phyloP scores from a whole-genome alignment of 2,888 invertebrate genomes.

The Xanthorhoe designata region DNA sequence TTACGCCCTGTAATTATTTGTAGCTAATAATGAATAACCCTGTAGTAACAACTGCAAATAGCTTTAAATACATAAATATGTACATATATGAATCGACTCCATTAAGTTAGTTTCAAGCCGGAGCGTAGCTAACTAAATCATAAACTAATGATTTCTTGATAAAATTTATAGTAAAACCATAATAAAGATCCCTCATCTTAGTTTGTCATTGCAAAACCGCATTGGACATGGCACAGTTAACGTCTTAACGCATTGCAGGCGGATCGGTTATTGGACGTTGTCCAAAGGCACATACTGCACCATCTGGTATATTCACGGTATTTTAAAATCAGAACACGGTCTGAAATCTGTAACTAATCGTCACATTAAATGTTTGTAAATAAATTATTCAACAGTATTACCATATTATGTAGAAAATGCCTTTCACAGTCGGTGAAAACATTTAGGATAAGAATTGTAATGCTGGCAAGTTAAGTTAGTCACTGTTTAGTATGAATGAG shows the following conservation, averaged over 20 bases:
- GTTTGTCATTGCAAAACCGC: constrained; percentile 18
- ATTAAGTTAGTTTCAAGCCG: background rate
- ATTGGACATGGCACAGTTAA: constrained; percentile 17
- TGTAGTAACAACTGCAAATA: background rate
- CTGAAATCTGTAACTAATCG: constrained; percentile 6
- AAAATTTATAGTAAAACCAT: constrained; percentile 7
- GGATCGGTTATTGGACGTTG: constrained; percentile 15
- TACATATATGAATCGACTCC: background rate
- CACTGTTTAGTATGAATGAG: constrained; percentile 64
- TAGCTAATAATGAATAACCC: no score
- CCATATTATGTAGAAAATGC: constrained; percentile 49
- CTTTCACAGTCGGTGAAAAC: constrained; percentile 51
- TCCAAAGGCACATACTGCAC: constrained; percentile 16
- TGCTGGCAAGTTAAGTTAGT: constrained; percentile 37
- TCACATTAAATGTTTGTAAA: constrained; percentile 11
- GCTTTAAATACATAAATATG: background rate
- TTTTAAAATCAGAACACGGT: background rate
- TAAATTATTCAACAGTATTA: constrained; percentile 24
- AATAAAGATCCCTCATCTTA: constrained; percentile 9
- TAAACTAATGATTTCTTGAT: constrained; percentile 1
- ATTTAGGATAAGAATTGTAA: constrained; percentile 44
- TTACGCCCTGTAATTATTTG: no score
- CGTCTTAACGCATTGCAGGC: constrained; percentile 13
- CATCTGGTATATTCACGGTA: background rate
- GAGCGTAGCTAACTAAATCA: background rate